Evolutionary conservation across 1,140 invertebrate genomes (phyloP), one percentile per base, ranked within the genome.

Genomic region (Schlechtendalia chinensis): DNA sequence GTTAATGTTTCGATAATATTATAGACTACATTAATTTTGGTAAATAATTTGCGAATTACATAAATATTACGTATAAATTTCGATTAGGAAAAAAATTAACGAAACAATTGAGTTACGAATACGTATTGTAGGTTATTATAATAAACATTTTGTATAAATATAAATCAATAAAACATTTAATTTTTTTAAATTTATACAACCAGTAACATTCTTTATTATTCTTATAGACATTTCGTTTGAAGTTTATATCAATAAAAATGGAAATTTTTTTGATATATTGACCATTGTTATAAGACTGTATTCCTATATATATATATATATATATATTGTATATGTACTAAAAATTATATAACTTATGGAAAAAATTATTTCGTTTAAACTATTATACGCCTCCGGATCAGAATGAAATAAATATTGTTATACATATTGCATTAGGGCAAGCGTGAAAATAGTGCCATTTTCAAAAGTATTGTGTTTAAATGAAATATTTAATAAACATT

Each of bases 291-390:
- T n/a, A 29, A 50, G 19, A 71, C 12, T 0, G 8, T 5, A 19
- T 63, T 17, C 59, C 16, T 32, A 45, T 3, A 0, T 47, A 50
- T 53, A 53, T 4, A 67, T 67, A 71, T n/a, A n/a, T n/a, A n/a
- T n/a, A n/a, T n/a, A n/a, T n/a, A n/a, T n/a, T n/a, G n/a, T 24
- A 8, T 63, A 45, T 1, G 8, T 59, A 79, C 24, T 24, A 4
- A 29, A 79, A 10, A 79, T 79, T 56, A 79, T 79, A 47, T 79
- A 61, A 79, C 22, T 47, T n/a, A 19, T 54, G 17, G 6, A 79
- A 61, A 58, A 58, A 61, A 79, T 63, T 79, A 79, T 79, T 79
- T 75, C 6, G 72, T 58, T 24, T 45, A 79, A 50, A 63, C 22
- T 22, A 50, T 61, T 63, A 63, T 45, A 61, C 75, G 75, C 75